Evolutionary conservation across 2,888 invertebrate species (phyloP).

Genomic region (Notodonta ziczac): DNA sequence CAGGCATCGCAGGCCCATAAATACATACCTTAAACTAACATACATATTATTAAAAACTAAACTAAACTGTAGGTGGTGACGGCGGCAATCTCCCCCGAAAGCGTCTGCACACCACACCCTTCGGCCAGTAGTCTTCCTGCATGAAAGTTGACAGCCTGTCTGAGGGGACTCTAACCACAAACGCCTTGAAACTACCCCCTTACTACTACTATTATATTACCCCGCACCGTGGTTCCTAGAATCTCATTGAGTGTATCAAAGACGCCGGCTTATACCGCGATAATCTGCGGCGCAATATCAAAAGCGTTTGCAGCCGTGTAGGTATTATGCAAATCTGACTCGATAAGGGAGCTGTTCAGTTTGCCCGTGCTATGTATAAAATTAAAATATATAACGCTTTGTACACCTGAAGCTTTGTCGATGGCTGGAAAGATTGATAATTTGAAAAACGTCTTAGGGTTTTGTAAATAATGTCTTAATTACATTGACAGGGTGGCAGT

Average conservation of each 20-base stretch:
- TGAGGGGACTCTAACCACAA: no score
- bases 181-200: no score
- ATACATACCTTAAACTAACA: no score
- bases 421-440: background rate
- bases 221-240: slow-evolving; percentile 37
- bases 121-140: no score
- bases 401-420: slow-evolving; percentile 30
- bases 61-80: no score
- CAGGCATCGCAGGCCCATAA: no score
- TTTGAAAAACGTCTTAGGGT: background rate
- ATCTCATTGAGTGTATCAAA: slow-evolving; percentile 58
- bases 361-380: slow-evolving; percentile 50
- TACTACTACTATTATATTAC: slow-evolving; percentile 38
- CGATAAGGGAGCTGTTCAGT: slow-evolving; percentile 61
- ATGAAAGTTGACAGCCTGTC: no score
- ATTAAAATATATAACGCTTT: slow-evolving; percentile 60
- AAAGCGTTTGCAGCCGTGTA: slow-evolving; percentile 58
- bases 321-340: slow-evolving; percentile 70
- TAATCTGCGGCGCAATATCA: slow-evolving; percentile 72
- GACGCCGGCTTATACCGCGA: slow-evolving; percentile 60
- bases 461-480: background rate
- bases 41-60: no score
- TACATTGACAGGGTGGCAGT: no score
- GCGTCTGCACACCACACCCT: no score
- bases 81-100: no score